These are phyloP conservation scores for Spodoptera litura DNA, from an alignment of 1,140 invertebrate genomes.

Conservation along the genomic window DNA sequence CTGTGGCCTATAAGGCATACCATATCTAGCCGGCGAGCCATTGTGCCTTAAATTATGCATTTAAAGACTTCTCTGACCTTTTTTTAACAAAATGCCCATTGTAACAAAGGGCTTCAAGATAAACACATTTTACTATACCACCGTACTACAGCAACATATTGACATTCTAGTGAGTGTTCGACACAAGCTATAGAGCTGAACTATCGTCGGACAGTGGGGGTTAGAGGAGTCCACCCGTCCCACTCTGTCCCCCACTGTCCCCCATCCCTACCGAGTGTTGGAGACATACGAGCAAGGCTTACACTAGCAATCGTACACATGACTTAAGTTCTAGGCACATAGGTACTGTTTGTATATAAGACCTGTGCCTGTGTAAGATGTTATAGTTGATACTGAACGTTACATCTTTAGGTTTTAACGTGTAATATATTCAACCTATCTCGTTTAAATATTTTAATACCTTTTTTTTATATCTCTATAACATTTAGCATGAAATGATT, in stretches of 20 bases:
- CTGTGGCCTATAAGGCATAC: no score
- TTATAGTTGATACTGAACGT: neutral
- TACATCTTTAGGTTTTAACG: neutral
- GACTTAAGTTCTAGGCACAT: slow-evolving; percentile 7
- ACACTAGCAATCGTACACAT: slow-evolving; percentile 16
- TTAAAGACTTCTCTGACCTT: no score
- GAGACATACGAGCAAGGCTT: slow-evolving; percentile 30
- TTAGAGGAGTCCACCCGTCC: neutral
- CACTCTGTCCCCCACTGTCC: neutral
- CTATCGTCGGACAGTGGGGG: slow-evolving; percentile 34
- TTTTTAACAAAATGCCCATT: no score
- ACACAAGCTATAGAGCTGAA: slow-evolving; percentile 1
- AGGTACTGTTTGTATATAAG: slow-evolving; percentile 1
- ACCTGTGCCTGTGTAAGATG: neutral
- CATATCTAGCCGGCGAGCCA: no score
- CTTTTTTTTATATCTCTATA: no score
- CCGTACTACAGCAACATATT: slow-evolving; percentile 1
- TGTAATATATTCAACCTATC: no score
- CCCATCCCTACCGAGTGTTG: slow-evolving; percentile 8
- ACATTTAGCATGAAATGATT: no score
- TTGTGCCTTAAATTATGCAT: no score
- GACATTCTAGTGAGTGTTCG: slow-evolving; percentile 1
- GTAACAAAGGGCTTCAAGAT: no score
- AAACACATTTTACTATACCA: neutral
- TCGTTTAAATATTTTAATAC: no score